Conservation (phyloP, 2,888 invertebrate species). For the Netelia melanura region DNA sequence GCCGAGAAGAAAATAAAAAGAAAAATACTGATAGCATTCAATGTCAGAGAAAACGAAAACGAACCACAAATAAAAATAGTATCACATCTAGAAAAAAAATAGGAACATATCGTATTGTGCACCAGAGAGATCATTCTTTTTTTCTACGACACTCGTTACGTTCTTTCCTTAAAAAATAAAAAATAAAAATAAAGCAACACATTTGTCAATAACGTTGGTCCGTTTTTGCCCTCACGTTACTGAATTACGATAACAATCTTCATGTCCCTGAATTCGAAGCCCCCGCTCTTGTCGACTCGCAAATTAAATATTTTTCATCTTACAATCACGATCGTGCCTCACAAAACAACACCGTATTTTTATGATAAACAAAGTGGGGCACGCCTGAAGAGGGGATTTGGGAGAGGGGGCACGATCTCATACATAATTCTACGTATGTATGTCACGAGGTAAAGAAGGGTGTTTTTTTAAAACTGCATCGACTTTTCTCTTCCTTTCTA, state of each 20-base stretch:
- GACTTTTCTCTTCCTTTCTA: constrained; percentile 63
- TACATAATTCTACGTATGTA: constrained; percentile 65
- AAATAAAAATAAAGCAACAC: background rate
- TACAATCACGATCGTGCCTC: constrained; percentile 48
- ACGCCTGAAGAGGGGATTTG: constrained; percentile 32
- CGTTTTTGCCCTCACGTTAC: constrained; percentile 5
- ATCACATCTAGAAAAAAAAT: constrained; percentile 55
- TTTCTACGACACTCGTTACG: constrained; percentile 12
- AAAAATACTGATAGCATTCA: constrained; percentile 27
- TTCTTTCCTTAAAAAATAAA: constrained; percentile 1
- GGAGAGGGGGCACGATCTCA: constrained; percentile 50
- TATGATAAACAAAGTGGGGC: constrained; percentile 8
- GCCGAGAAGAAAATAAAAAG: constrained; percentile 41
- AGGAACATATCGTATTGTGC: constrained; percentile 62
- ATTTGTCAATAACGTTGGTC: constrained; percentile 50
- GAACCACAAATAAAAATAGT: constrained; percentile 30
- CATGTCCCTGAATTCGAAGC: constrained; percentile 49
- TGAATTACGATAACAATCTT: constrained; percentile 35
- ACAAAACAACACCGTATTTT: constrained; percentile 5
- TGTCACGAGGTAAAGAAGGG: constrained; percentile 57
- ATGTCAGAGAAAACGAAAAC: constrained; percentile 9
- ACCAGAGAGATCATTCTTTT: constrained; percentile 49
- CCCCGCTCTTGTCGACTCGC: constrained; percentile 14
- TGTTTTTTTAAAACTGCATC: constrained; percentile 31
- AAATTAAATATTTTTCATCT: constrained; percentile 7